These are phyloP conservation scores for Entomobrya proxima DNA, from an alignment of 2,888 invertebrate genomes.

Conservation along the genomic window DNA sequence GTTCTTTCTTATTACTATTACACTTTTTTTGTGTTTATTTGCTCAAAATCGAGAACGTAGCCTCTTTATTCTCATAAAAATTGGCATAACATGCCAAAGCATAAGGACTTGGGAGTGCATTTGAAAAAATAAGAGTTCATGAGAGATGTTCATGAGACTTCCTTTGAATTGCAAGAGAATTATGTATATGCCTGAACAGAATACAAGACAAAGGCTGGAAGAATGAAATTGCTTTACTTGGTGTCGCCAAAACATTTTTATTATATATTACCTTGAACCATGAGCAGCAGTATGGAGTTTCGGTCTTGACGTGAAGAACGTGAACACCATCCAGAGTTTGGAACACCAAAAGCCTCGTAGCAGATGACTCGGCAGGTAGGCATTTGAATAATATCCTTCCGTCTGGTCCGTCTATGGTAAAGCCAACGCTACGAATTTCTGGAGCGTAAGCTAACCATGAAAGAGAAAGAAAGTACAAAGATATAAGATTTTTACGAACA, in stretches of 20 bases:
- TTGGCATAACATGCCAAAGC: too few relatives aligned
- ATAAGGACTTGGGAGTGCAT: too few relatives aligned
- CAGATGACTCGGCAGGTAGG: slow-evolving; percentile 66
- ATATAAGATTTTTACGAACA: neutral
- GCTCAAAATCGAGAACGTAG: neutral
- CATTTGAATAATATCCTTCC: slow-evolving; percentile 66
- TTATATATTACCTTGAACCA: slow-evolving; percentile 65
- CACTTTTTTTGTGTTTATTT: neutral
- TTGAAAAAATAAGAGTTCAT: too few relatives aligned
- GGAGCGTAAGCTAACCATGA: slow-evolving; percentile 58
- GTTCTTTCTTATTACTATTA: neutral
- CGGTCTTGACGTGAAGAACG: slow-evolving; percentile 68
- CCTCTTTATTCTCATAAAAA: neutral
- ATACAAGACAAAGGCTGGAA: too few relatives aligned
- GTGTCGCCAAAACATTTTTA: neutral
- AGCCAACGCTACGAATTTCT: slow-evolving; percentile 67
- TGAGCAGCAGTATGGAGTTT: slow-evolving; percentile 71
- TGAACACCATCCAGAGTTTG: slow-evolving; percentile 64
- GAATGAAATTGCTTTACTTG: neutral
- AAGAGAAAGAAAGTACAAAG: neutral
- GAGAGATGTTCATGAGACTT: too few relatives aligned
- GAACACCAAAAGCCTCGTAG: slow-evolving; percentile 62
- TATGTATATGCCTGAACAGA: too few relatives aligned
- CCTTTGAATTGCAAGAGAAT: too few relatives aligned
- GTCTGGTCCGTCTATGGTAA: slow-evolving; percentile 66